A percentile compares a stretch with the other conserved stretches of the same genome.
Evolutionary conservation across 2,113 vertebrate species (phyloP).

Genomic region (Scortum barcoo): DNA sequence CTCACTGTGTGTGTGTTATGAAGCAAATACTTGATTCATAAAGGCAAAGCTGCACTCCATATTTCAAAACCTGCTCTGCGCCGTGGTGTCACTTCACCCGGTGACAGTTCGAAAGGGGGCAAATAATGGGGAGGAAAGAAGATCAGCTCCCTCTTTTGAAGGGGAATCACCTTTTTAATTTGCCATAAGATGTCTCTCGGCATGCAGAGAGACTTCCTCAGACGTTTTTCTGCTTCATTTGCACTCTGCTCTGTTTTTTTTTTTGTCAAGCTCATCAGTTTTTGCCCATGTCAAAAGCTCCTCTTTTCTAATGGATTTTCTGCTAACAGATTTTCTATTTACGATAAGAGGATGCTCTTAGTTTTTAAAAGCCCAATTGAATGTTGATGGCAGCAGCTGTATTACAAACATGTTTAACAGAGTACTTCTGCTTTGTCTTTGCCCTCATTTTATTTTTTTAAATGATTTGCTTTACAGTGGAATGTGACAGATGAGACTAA

Average conservation of each 20-base stretch:
- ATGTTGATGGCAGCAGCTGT: constrained; percentile 59
- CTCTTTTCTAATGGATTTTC: constrained; percentile 74
- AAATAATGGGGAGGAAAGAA: constrained; percentile 46
- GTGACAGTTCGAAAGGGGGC: constrained; percentile 21
- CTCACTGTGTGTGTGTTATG: constrained; percentile 4
- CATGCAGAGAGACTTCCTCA: constrained; percentile 53
- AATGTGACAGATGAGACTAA: not conserved
- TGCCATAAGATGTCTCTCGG: constrained; percentile 57
- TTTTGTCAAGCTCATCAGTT: constrained; percentile 76
- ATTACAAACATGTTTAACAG: constrained; percentile 43
- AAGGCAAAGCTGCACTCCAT: constrained; percentile 32
- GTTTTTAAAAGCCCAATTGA: constrained; percentile 67
- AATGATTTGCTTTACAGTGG: not conserved
- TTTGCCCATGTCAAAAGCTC: constrained; percentile 67
- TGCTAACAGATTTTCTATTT: constrained; percentile 73
- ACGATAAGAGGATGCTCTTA: constrained; percentile 64
- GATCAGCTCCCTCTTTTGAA: constrained; percentile 49
- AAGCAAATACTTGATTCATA: constrained; percentile 41
- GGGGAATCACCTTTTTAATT: constrained; percentile 68
- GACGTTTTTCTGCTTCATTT: constrained; percentile 70
- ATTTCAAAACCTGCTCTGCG: constrained; percentile 36
- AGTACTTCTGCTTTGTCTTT: constrained; percentile 14
- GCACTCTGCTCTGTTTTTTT: constrained; percentile 55
- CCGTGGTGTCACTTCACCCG: constrained; percentile 34
- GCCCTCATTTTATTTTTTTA: not conserved